These are phyloP conservation scores for Sebastes baramenuke DNA, from an alignment of 2,797 vertebrate genomes.

Conservation along the genomic window DNA sequence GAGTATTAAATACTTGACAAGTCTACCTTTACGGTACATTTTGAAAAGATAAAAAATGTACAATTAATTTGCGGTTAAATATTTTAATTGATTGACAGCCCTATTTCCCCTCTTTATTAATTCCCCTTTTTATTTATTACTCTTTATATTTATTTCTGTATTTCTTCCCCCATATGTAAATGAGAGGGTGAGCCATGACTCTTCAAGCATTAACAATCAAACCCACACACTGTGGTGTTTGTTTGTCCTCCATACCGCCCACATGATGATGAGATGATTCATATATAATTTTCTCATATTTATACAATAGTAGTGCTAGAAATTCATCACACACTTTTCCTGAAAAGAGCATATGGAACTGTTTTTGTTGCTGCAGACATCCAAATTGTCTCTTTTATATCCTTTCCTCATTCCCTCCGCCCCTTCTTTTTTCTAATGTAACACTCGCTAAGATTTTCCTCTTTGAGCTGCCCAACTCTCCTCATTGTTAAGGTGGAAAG, in stretches of 20 bases:
- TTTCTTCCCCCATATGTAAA: too few species aligned
- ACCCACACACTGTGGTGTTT: too few species aligned
- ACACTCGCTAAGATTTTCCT: constrained; percentile 10
- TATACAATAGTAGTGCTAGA: background rate
- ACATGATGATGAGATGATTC: constrained; percentile 15
- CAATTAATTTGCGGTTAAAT: too few species aligned
- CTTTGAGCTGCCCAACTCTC: constrained; percentile 19
- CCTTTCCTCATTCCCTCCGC: background rate
- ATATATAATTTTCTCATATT: constrained; percentile 16
- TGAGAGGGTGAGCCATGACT: too few species aligned
- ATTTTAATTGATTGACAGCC: too few species aligned
- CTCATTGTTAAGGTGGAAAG: constrained; percentile 39
- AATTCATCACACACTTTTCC: background rate
- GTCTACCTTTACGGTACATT: too few species aligned
- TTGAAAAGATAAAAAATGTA: too few species aligned
- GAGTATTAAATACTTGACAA: too few species aligned
- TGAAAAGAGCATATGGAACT: background rate
- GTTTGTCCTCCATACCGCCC: background rate
- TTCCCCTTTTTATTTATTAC: too few species aligned
- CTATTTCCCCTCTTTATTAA: too few species aligned
- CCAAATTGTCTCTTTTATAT: background rate
- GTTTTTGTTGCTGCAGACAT: background rate
- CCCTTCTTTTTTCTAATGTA: background rate
- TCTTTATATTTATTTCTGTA: too few species aligned
- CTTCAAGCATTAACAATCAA: too few species aligned